Evolutionary conservation across 2,888 invertebrate genomes (phyloP).

Genomic region (Chrysolina americana): DNA sequence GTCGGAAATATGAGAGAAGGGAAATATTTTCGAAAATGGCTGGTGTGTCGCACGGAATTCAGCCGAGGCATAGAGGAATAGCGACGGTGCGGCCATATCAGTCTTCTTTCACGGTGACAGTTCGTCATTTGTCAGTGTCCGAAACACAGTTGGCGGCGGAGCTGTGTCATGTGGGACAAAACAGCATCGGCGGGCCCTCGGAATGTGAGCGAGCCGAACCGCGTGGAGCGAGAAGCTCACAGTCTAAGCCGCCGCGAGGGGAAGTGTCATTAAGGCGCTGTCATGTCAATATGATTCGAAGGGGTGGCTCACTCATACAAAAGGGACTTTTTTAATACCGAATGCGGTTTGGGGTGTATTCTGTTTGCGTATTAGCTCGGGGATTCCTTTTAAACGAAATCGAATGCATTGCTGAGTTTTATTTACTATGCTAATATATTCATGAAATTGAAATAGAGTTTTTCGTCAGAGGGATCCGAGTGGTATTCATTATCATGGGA

Average conservation of each 20-base stretch:
- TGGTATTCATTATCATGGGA: constrained; percentile 37
- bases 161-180: constrained; percentile 71
- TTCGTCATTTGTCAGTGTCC: constrained; percentile 72
- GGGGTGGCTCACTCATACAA: constrained; percentile 68
- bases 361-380: constrained; percentile 68
- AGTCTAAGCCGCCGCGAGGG: constrained; percentile 65
- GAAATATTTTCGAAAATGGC: constrained; percentile 69
- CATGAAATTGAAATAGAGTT: constrained; percentile 68
- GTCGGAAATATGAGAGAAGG: constrained; percentile 64
- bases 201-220: constrained; percentile 60
- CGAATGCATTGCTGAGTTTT: constrained; percentile 65
- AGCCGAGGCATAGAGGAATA: constrained; percentile 67
- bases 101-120: constrained; percentile 72
- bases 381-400: constrained; percentile 65
- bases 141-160: constrained; percentile 70
- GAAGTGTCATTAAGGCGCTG: constrained; percentile 71
- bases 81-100: constrained; percentile 70
- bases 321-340: constrained; percentile 68
- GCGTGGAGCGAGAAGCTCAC: constrained; percentile 54
- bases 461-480: constrained; percentile 42
- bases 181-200: constrained; percentile 67
- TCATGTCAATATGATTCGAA: constrained; percentile 71
- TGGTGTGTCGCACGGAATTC: constrained; percentile 65
- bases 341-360: constrained; percentile 68
- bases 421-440: constrained; percentile 68